phyloP scores from a whole-genome alignment of 92 coral and sea anemone genomes.

The Zoanthus sansibaricus region DNA sequence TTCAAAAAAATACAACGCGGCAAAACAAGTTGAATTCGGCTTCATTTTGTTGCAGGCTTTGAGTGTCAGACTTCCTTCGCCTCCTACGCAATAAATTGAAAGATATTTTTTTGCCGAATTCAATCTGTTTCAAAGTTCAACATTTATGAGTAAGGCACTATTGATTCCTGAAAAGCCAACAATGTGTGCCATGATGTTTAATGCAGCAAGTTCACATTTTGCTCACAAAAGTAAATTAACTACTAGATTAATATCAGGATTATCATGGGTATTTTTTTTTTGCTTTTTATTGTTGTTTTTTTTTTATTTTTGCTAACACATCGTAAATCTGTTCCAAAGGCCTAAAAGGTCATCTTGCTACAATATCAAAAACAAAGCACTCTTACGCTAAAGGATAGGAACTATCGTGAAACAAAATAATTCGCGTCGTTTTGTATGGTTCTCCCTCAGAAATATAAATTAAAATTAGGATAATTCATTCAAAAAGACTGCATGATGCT shows the following conservation, averaged over 20 bases:
- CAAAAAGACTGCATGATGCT: constrained; percentile 2
- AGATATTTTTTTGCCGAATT: not conserved
- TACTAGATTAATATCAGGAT: no score
- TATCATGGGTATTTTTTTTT: no score
- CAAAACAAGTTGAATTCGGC: not conserved
- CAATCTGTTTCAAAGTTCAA: not conserved
- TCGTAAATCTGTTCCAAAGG: not conserved
- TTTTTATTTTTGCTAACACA: no score
- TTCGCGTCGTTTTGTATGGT: not conserved
- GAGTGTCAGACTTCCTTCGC: not conserved
- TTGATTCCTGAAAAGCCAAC: not conserved
- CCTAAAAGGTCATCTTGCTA: not conserved
- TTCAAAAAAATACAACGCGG: not conserved
- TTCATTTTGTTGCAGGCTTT: not conserved
- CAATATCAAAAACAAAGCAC: not conserved
- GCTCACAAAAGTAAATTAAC: no score
- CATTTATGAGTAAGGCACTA: not conserved
- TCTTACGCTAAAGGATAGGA: not conserved
- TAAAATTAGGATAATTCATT: constrained; percentile 26
- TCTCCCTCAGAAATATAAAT: not conserved
- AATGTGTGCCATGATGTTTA: not conserved
- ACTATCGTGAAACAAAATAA: not conserved
- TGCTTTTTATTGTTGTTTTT: no score
- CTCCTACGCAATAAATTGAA: constrained; percentile 37
- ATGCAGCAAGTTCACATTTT: no score